phyloP scores from a whole-genome alignment of 2,797 vertebrate species.

The Poeciliopsis paucimaculata region DNA sequence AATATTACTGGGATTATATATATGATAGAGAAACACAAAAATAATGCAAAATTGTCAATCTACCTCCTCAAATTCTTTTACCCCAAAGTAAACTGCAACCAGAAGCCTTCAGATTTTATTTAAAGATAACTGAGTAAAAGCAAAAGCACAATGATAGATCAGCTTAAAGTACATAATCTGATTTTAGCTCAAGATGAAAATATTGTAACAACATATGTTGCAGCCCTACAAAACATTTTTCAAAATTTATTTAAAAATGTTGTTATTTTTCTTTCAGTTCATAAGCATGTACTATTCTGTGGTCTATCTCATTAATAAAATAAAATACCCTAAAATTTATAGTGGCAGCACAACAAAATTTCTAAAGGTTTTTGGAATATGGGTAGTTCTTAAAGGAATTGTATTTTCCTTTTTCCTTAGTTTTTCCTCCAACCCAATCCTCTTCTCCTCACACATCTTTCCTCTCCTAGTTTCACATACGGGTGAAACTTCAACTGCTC shows the following conservation, averaged over 20 bases:
- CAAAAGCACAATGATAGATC: neutral
- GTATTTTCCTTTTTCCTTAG: conserved; percentile 27
- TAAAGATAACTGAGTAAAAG: neutral
- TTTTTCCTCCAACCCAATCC: conserved; percentile 49
- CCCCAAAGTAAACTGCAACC: neutral
- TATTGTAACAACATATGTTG: neutral
- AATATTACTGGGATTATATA: neutral
- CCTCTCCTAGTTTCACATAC: conserved; percentile 34
- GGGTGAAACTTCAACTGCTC: conserved; percentile 36
- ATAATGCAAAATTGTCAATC: neutral
- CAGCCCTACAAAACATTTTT: neutral
- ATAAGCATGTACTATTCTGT: neutral
- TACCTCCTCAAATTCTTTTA: neutral
- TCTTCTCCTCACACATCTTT: conserved; percentile 20
- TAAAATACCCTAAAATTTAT: neutral
- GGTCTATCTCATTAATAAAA: neutral
- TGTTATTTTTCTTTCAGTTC: neutral
- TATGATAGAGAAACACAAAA: neutral
- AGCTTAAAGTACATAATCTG: neutral
- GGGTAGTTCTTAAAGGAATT: conserved; percentile 48
- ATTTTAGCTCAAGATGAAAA: neutral
- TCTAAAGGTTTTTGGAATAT: neutral
- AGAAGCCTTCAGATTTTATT: neutral
- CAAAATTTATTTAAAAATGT: neutral
- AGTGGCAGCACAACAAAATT: neutral